Conservation (phyloP, 2,113 vertebrate species). For the Phaetusa simplex region DNA sequence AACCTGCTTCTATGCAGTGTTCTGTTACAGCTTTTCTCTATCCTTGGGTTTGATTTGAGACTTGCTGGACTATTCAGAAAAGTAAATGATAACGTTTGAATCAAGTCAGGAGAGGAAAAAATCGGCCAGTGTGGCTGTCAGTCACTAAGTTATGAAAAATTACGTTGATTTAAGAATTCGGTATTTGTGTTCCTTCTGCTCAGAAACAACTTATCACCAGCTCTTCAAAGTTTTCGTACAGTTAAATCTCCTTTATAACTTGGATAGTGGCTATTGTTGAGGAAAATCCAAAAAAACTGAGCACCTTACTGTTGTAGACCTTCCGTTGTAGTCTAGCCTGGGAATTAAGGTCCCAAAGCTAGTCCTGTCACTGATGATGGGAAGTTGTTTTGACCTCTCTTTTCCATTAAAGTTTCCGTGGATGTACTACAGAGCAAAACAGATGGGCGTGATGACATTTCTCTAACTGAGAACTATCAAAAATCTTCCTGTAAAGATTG, state of each 20-base stretch:
- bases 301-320: not conserved
- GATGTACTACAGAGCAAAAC: not conserved
- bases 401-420: not conserved
- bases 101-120: not conserved
- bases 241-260: not conserved
- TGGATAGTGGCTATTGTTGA: not conserved
- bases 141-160: not conserved
- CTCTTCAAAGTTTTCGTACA: not conserved
- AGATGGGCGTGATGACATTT: conserved; percentile 16
- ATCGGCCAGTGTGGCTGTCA: not conserved
- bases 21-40: not conserved
- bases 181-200: not conserved
- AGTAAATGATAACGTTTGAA: not conserved
- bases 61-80: not conserved
- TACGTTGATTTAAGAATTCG: not conserved
- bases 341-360: not conserved
- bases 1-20: not conserved
- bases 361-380: not conserved
- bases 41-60: not conserved
- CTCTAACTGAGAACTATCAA: not conserved
- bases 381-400: not conserved
- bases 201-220: not conserved
- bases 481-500: conserved; percentile 1
- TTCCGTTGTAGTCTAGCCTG: not conserved
- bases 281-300: not conserved